phyloP scores from a whole-genome alignment of 2,113 vertebrate genomes.

The Lates calcarifer region DNA sequence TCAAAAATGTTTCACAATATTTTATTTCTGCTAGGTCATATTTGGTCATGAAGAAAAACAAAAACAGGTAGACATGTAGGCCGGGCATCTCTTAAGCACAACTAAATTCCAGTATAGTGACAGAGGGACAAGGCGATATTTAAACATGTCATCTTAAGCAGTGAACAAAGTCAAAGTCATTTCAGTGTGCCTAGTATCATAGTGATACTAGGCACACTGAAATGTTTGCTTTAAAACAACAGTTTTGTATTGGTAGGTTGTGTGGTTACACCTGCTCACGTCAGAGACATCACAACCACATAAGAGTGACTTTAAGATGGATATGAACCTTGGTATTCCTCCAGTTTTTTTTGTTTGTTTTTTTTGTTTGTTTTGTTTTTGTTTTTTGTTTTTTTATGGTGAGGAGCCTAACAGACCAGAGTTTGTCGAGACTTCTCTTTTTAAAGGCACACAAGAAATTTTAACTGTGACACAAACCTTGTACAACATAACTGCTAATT shows the following conservation, averaged over 20 bases:
- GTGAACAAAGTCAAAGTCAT: constrained; percentile 37
- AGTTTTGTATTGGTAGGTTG: constrained; percentile 16
- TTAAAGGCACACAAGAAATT: constrained; percentile 64
- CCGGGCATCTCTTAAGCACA: constrained; percentile 34
- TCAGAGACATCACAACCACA: constrained; percentile 14
- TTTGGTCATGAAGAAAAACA: constrained; percentile 70
- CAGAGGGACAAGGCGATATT: constrained; percentile 33
- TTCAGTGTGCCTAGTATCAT: too few relatives aligned
- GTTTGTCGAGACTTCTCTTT: constrained; percentile 42
- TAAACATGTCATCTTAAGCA: constrained; percentile 44
- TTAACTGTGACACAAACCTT: constrained; percentile 13
- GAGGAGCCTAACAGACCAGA: constrained; percentile 24
- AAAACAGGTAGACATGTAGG: constrained; percentile 51
- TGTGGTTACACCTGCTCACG: constrained; percentile 27
- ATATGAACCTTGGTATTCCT: constrained; percentile 31
- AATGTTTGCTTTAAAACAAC: constrained; percentile 25
- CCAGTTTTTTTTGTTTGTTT: background rate
- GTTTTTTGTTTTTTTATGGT: constrained; percentile 11
- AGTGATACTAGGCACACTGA: constrained; percentile 41
- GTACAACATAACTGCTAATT: constrained; percentile 20
- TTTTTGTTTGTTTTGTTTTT: background rate
- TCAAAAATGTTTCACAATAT: constrained; percentile 50
- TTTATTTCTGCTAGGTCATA: constrained; percentile 49
- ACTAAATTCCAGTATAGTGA: constrained; percentile 73
- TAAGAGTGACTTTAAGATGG: constrained; percentile 23